These are phyloP conservation scores for Tapera naevia DNA, from an alignment of 2,797 vertebrate species.

Conservation along the genomic window DNA sequence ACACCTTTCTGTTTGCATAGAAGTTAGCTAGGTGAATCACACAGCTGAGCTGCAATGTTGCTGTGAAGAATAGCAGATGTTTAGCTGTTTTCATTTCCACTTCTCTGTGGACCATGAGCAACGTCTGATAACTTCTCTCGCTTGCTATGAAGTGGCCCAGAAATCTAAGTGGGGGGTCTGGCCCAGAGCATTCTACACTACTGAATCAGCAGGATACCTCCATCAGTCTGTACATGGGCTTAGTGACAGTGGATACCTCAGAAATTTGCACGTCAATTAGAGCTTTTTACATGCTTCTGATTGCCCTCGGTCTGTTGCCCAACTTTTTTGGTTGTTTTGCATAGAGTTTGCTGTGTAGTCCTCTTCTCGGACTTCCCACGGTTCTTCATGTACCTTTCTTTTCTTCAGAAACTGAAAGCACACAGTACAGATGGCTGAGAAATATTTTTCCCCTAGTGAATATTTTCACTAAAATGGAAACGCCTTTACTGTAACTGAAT, in stretches of 20 bases:
- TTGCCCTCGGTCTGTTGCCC: neutral
- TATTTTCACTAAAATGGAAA: constrained; percentile 35
- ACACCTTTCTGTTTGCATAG: neutral
- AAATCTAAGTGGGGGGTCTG: constrained; percentile 64
- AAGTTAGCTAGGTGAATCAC: neutral
- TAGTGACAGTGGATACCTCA: neutral
- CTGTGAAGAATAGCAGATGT: constrained; percentile 61
- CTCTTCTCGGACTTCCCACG: constrained; percentile 8
- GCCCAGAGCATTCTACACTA: neutral
- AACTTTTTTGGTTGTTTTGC: neutral
- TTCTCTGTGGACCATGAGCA: constrained; percentile 28
- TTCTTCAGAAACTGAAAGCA: constrained; percentile 3
- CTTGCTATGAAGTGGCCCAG: constrained; percentile 53
- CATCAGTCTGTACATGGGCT: neutral
- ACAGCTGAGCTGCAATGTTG: neutral
- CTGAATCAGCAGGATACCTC: constrained; percentile 9
- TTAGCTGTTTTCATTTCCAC: constrained; percentile 44
- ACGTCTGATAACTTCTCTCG: constrained; percentile 14
- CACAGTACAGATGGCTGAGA: neutral
- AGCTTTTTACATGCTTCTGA: neutral
- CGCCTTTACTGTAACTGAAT: constrained; percentile 14
- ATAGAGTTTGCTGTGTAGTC: neutral
- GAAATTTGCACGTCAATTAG: neutral
- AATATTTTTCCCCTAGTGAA: neutral
- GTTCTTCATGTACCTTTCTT: constrained; percentile 20